Conservation (phyloP, 2,888 invertebrate genomes). For the Tiliacea citrago region DNA sequence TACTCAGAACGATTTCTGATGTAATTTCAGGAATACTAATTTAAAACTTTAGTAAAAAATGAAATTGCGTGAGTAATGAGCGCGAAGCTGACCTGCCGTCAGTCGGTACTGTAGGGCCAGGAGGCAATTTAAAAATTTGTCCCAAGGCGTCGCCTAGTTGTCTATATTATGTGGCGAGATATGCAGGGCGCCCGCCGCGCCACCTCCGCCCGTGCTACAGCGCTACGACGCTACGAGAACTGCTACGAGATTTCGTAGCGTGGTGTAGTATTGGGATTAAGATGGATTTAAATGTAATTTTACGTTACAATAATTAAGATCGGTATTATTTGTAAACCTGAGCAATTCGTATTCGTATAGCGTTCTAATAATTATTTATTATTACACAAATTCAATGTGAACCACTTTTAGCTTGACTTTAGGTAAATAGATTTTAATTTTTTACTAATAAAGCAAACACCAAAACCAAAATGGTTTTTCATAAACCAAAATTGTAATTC, state of each 20-base stretch:
- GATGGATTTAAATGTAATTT: conserved; percentile 1
- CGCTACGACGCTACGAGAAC: conserved; percentile 64
- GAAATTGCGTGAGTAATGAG: conserved; percentile 67
- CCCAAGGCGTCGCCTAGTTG: conserved; percentile 83
- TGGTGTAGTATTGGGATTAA: neutral
- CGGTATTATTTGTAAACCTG: neutral
- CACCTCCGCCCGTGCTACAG: conserved; percentile 66
- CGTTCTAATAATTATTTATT: neutral
- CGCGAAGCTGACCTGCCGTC: conserved; percentile 68
- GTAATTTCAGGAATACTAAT: conserved; percentile 30
- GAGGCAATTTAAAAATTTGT: conserved; percentile 88
- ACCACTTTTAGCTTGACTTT: neutral
- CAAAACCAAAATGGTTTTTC: neutral
- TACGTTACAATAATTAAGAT: neutral
- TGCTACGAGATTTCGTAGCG: conserved; percentile 56
- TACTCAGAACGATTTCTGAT: neutral
- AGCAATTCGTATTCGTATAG: too few relatives aligned
- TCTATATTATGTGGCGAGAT: conserved; percentile 82
- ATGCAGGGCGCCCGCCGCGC: conserved; percentile 73
- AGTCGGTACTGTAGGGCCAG: conserved; percentile 77
- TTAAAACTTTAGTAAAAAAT: conserved; percentile 61
- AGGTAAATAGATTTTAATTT: neutral
- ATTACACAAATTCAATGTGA: too few relatives aligned
- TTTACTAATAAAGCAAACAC: neutral
- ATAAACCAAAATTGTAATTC: too few relatives aligned